These are phyloP conservation scores for Bombus waltoni DNA, from an alignment of 1,140 invertebrate species.

Conservation along the genomic window DNA sequence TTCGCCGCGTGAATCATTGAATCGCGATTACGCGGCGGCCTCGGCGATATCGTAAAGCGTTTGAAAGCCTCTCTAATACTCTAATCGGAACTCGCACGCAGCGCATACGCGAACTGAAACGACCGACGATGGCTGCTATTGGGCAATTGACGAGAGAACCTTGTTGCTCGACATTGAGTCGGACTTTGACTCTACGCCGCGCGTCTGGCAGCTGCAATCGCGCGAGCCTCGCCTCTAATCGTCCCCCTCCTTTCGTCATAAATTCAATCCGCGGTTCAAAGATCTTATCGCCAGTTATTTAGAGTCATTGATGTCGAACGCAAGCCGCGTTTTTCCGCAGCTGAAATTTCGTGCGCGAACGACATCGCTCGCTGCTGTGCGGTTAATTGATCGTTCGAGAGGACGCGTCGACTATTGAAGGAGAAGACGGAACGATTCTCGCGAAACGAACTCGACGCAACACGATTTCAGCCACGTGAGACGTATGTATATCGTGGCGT, in stretches of 20 bases:
- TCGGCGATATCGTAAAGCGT: background rate
- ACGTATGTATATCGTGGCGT: background rate
- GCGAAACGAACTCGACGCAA: background rate
- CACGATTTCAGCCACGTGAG: background rate
- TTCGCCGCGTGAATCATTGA: conserved; percentile 29
- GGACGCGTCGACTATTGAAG: background rate
- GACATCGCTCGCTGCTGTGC: no score
- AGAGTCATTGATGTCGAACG: background rate
- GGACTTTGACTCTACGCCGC: conserved; percentile 52
- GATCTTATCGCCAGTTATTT: conserved; percentile 39
- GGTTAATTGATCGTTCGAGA: background rate
- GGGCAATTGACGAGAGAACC: conserved; percentile 41
- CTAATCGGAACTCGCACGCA: background rate
- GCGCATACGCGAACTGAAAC: conserved; percentile 1
- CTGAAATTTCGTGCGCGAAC: background rate
- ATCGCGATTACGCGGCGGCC: background rate
- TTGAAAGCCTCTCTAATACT: background rate
- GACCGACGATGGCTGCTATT: background rate
- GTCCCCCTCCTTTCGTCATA: background rate
- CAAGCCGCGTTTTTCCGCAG: background rate
- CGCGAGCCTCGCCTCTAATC: conserved; percentile 35
- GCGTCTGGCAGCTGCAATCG: conserved; percentile 24
- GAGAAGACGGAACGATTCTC: background rate
- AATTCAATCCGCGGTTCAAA: conserved; percentile 24
- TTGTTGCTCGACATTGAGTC: conserved; percentile 48